These are phyloP conservation scores for Acropternis orthonyx DNA, from an alignment of 2,797 vertebrate species.

Conservation along the genomic window DNA sequence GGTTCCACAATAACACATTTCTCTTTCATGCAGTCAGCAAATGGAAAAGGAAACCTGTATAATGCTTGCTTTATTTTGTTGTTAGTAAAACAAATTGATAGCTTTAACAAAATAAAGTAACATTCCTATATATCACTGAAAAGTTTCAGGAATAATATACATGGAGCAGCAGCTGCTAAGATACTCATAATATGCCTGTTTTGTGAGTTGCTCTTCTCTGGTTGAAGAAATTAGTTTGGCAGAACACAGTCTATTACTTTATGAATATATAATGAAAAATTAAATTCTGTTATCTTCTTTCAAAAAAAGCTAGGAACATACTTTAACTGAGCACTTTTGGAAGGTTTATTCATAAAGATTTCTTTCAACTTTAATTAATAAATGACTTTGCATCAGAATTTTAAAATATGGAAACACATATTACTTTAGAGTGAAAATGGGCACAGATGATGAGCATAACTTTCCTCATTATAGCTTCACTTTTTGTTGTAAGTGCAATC, in stretches of 20 bases:
- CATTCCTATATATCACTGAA: background rate
- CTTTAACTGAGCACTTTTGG: background rate
- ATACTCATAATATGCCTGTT: background rate
- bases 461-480: background rate
- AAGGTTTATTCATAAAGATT: background rate
- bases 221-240: constrained; percentile 25
- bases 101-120: background rate
- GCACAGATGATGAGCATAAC: background rate
- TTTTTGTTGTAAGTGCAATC: background rate
- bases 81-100: background rate
- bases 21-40: background rate
- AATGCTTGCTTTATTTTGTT: constrained; percentile 5
- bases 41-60: background rate
- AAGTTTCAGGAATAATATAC: background rate
- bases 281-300: background rate
- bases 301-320: background rate
- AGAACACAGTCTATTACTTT: constrained; percentile 11
- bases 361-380: background rate
- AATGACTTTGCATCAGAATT: background rate
- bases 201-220: background rate
- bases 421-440: background rate
- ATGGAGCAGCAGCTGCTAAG: constrained; percentile 2
- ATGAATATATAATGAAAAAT: constrained; percentile 6
- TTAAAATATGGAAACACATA: background rate
- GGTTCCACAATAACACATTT: background rate